Conservation (phyloP, 2,797 vertebrate species). For the Uromys caudimaculatus region DNA sequence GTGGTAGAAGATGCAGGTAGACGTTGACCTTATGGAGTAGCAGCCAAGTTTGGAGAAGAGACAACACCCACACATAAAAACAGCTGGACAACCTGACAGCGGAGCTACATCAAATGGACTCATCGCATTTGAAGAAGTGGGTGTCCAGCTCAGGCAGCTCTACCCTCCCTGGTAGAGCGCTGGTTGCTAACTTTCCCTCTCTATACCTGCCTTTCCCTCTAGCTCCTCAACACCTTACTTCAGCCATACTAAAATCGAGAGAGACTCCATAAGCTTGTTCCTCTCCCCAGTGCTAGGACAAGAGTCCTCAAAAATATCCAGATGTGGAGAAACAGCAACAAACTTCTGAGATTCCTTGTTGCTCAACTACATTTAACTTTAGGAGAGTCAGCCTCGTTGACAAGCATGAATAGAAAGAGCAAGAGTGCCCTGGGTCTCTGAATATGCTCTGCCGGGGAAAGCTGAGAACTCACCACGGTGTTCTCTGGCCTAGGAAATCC, state of each 20-base stretch:
- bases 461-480: not conserved
- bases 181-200: not conserved
- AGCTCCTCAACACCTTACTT: not conserved
- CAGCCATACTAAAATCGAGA: not conserved
- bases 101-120: not conserved
- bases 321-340: not conserved
- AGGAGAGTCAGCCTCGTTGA: not conserved
- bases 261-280: not conserved
- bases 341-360: not conserved
- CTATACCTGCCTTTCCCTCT: not conserved
- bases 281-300: not conserved
- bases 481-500: not conserved
- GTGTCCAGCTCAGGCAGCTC: not conserved
- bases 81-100: not conserved
- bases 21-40: not conserved
- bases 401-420: not conserved
- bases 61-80: not conserved
- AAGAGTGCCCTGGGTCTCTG: not conserved
- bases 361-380: not conserved
- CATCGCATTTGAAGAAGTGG: not conserved
- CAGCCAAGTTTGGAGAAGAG: not conserved
- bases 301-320: not conserved
- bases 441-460: not conserved
- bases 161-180: not conserved
- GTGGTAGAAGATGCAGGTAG: not conserved